Conservation (phyloP, 2,888 invertebrate genomes). For the Macaria notata region DNA sequence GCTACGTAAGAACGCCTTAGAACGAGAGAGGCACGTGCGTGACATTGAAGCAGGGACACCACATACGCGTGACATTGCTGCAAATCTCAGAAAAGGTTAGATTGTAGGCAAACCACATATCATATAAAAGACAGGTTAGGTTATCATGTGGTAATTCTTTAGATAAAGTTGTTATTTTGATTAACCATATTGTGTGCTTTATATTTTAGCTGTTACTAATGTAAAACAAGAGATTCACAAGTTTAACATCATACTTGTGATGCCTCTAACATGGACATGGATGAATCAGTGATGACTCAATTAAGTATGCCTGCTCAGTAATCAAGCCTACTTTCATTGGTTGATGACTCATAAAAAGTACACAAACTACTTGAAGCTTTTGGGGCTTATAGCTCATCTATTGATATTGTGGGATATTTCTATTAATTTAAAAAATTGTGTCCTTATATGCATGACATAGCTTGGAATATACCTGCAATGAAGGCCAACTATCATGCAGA, state of each 20-base stretch:
- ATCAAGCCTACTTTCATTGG: conserved; percentile 20
- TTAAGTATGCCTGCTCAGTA: conserved; percentile 18
- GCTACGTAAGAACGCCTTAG: conserved; percentile 32
- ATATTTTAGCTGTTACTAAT: no score
- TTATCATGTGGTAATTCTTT: no score
- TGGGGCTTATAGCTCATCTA: background rate
- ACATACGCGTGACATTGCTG: conserved; percentile 22
- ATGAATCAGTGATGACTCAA: conserved; percentile 19
- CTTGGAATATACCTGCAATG: no score
- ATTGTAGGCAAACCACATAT: conserved; percentile 1
- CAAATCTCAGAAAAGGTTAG: background rate
- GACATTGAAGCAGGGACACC: conserved; percentile 56
- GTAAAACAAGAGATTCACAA: no score
- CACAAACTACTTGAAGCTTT: no score
- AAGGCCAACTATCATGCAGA: no score
- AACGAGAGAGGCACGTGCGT: conserved; percentile 55
- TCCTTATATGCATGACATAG: no score
- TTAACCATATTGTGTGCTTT: no score
- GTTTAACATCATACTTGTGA: background rate
- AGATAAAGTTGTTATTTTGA: no score
- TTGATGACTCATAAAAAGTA: conserved; percentile 14
- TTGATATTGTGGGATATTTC: no score
- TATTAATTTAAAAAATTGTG: no score
- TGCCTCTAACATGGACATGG: background rate
- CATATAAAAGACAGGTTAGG: no score